phyloP scores from a whole-genome alignment of 1,140 invertebrate species.

The Hycleus cichorii region DNA sequence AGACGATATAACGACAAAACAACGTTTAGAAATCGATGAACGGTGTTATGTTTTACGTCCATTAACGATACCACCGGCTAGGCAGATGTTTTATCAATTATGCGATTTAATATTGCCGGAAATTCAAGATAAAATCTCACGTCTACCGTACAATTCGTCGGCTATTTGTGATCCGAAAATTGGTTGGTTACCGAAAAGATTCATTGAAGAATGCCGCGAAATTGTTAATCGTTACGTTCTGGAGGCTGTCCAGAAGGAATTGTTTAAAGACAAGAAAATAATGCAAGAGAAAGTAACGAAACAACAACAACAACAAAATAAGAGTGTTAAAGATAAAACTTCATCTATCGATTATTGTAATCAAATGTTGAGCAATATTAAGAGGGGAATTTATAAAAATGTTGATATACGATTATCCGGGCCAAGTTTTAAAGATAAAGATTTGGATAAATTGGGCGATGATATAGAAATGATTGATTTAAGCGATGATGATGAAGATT shows the following conservation, averaged over 20 bases:
- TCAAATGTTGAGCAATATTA: conserved; percentile 28
- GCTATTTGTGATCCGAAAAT: conserved; percentile 60
- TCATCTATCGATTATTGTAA: conserved; percentile 16
- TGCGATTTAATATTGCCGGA: conserved; percentile 79
- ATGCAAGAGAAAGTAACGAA: conserved; percentile 11
- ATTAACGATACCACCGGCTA: conserved; percentile 59
- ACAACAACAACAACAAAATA: conserved; percentile 13
- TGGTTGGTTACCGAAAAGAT: conserved; percentile 66
- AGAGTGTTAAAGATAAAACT: conserved; percentile 1
- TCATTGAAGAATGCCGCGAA: conserved; percentile 59
- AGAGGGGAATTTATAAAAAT: conserved; percentile 21
- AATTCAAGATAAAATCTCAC: conserved; percentile 69
- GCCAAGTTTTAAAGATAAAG: background rate
- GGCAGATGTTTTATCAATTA: conserved; percentile 80
- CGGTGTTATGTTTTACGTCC: conserved; percentile 56
- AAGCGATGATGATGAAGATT: conserved; percentile 13
- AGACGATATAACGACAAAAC: conserved; percentile 39
- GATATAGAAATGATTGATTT: conserved; percentile 15
- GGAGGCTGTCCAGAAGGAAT: conserved; percentile 46
- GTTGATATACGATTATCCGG: background rate
- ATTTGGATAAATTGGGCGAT: conserved; percentile 2
- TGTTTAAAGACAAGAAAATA: conserved; percentile 26
- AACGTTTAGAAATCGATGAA: conserved; percentile 38
- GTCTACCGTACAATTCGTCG: conserved; percentile 55
- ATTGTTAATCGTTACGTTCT: conserved; percentile 57